Percentiles rank a stretch among this genome's conserved stretches.
phyloP scores from a whole-genome alignment of 2,113 vertebrate genomes.

The Ceyx melanurus region DNA sequence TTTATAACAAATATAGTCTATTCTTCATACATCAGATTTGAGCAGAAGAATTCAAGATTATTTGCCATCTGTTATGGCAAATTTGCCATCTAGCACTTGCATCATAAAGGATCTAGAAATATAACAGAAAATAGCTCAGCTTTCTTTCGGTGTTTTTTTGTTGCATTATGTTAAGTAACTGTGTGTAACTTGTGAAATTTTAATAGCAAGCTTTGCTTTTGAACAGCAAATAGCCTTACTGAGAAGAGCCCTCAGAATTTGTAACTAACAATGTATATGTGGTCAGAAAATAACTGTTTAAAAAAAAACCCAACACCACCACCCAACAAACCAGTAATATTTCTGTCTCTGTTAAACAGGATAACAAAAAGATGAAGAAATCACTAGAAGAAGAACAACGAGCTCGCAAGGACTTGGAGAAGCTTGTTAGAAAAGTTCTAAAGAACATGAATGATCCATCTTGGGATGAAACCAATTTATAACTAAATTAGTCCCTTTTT shows the following conservation, averaged over 20 bases:
- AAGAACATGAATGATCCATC: conserved; percentile 95
- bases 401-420: conserved; percentile 93
- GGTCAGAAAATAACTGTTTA: not conserved
- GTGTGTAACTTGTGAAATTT: not conserved
- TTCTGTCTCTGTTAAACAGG: conserved; percentile 75
- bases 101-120: not conserved
- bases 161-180: not conserved
- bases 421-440: conserved; percentile 89
- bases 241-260: not conserved
- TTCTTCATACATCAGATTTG: not conserved
- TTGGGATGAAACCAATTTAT: conserved; percentile 98
- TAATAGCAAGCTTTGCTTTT: not conserved
- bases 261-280: not conserved
- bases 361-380: conserved; percentile 97
- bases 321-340: not conserved
- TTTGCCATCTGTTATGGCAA: not conserved
- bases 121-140: not conserved
- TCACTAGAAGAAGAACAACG: conserved; percentile 94
- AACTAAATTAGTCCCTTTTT: conserved; percentile 33
- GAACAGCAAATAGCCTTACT: not conserved
- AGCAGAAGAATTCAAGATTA: not conserved
- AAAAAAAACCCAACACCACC: not conserved
- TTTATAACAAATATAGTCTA: not conserved
- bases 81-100: not conserved
- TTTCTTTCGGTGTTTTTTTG: not conserved